These are phyloP conservation scores for Kryphioiulus occultus DNA, from an alignment of 2,888 invertebrate species.

Conservation along the genomic window DNA sequence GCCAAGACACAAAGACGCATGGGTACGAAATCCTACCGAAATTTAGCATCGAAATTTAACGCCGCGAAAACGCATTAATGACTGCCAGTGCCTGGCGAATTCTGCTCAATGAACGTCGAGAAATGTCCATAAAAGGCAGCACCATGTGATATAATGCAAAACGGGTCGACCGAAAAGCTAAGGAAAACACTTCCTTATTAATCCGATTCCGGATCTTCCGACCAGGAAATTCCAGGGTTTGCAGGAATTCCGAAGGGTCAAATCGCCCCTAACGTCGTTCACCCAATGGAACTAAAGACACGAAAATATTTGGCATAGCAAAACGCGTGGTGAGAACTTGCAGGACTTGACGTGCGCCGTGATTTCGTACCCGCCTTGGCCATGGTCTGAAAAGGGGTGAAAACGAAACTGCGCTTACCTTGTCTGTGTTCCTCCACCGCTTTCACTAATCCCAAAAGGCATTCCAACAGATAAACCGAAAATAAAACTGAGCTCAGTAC, in stretches of 20 bases:
- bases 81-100: background rate
- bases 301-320: background rate
- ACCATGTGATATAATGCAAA: slow-evolving; percentile 1
- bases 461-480: slow-evolving; percentile 31
- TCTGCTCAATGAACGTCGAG: background rate
- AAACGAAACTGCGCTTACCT: background rate
- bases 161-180: background rate
- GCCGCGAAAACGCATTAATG: background rate
- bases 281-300: background rate
- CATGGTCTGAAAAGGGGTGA: background rate
- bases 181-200: slow-evolving; percentile 26
- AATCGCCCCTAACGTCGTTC: background rate
- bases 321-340: slow-evolving; percentile 17
- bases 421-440: slow-evolving; percentile 1
- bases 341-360: background rate
- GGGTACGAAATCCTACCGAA: no score
- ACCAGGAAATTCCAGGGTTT: background rate
- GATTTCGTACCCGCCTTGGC: background rate
- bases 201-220: background rate
- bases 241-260: no score
- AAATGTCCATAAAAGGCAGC: slow-evolving; percentile 14
- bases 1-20: no score
- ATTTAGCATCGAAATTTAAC: no score
- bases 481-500: background rate
- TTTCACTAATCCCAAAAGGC: slow-evolving; percentile 6